A percentile compares a stretch with the other conserved stretches of the same genome.
Conservation (phyloP, 2,113 vertebrate genomes). For the Bos indicus region DNA sequence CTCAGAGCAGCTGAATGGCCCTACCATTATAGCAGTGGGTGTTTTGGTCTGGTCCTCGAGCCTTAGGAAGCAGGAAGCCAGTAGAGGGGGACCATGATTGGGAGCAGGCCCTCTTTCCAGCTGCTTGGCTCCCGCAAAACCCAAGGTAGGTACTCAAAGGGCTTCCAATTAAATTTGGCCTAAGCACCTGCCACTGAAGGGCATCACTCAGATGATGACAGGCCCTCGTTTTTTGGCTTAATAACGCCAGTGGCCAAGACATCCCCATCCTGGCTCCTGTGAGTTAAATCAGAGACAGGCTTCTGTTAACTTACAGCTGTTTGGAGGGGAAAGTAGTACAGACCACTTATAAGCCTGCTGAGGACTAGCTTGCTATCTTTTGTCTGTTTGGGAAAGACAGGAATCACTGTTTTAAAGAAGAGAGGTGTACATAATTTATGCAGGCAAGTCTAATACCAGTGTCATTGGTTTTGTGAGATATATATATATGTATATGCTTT, state of each 20-base stretch:
- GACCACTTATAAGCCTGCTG: background rate
- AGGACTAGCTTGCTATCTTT: slow-evolving; percentile 15
- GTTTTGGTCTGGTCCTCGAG: slow-evolving; percentile 72
- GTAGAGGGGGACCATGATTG: background rate
- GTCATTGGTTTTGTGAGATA: slow-evolving; percentile 57
- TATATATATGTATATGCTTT: slow-evolving; percentile 51
- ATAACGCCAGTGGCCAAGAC: background rate
- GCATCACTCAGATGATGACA: background rate
- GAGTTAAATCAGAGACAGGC: background rate
- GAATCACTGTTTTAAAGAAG: slow-evolving; percentile 61
- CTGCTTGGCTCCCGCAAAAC: background rate
- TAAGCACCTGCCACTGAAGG: background rate
- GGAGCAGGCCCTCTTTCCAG: background rate
- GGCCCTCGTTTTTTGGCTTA: background rate
- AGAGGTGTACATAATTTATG: slow-evolving; percentile 69
- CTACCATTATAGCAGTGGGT: slow-evolving; percentile 66
- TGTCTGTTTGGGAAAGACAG: slow-evolving; percentile 20
- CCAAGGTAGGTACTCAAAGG: background rate
- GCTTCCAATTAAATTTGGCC: background rate
- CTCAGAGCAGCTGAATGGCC: slow-evolving; percentile 74
- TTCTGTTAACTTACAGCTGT: background rate
- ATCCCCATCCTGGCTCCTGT: background rate
- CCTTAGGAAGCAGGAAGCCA: slow-evolving; percentile 65
- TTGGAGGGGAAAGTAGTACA: background rate
- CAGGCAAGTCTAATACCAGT: slow-evolving; percentile 58